A percentile compares a stretch with the other conserved stretches of the same genome.
phyloP scores from a whole-genome alignment of 2,888 invertebrate species.

The Tenthredo scrophulariae region DNA sequence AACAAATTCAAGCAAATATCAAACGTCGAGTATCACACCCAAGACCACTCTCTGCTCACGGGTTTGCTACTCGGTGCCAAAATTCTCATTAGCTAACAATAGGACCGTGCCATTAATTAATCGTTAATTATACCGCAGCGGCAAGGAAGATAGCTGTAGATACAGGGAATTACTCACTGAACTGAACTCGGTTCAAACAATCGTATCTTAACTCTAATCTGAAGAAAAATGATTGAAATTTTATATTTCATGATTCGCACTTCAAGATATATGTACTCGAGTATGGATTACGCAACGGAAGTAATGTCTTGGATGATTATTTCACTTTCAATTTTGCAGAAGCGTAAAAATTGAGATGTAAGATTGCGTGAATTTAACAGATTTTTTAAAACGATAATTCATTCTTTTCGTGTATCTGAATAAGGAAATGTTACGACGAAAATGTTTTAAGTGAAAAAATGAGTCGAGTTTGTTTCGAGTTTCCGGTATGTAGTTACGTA shows the following conservation, averaged over 20 bases:
- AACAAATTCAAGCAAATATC: neutral
- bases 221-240: neutral
- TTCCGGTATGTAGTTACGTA: neutral
- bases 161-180: neutral
- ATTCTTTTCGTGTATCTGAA: too few relatives aligned
- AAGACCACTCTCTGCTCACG: neutral
- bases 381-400: too few relatives aligned
- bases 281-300: neutral
- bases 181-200: neutral
- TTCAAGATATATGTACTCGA: neutral
- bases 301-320: neutral
- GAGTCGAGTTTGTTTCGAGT: neutral
- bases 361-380: too few relatives aligned
- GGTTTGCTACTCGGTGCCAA: neutral
- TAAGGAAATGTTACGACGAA: too few relatives aligned
- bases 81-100: conserved; percentile 16
- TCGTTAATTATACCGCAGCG: neutral
- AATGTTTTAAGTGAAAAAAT: neutral
- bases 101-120: neutral
- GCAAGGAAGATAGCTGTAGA: neutral
- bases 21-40: neutral
- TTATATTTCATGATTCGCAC: neutral
- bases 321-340: neutral
- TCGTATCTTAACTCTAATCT: neutral
- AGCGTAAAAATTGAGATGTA: too few relatives aligned